phyloP scores from a whole-genome alignment of 2,888 invertebrate genomes.

The Cataglyphis albicans region DNA sequence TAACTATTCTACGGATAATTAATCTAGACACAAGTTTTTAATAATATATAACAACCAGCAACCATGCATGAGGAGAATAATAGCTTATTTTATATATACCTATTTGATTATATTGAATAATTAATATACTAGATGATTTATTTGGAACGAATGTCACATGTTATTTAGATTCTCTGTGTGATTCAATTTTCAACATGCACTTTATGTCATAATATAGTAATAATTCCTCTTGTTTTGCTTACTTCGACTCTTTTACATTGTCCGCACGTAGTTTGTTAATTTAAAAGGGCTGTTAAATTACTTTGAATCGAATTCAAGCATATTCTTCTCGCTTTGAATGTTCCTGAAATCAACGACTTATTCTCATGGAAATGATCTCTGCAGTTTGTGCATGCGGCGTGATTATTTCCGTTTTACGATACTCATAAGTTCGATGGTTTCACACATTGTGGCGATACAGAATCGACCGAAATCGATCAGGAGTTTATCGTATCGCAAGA shows the following conservation, averaged over 20 bases:
- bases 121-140: not conserved
- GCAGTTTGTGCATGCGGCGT: constrained; percentile 58
- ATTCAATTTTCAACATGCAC: not conserved
- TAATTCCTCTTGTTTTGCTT: not conserved
- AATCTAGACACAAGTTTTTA: constrained; percentile 17
- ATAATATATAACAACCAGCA: not conserved
- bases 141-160: not conserved
- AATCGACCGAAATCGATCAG: constrained; percentile 23
- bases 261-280: not conserved
- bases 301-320: constrained; percentile 43
- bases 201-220: not conserved
- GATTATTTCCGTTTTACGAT: constrained; percentile 60
- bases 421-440: not conserved
- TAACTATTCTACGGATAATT: not conserved
- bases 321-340: constrained; percentile 20
- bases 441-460: not conserved
- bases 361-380: constrained; percentile 67
- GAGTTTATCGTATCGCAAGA: constrained; percentile 23
- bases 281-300: not conserved
- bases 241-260: not conserved
- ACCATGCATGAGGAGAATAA: not conserved
- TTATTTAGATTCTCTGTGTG: not conserved
- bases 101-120: constrained; percentile 5
- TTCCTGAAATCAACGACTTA: constrained; percentile 60
- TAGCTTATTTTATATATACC: not conserved